These are phyloP conservation scores for Mythimna pallens DNA, from an alignment of 2,888 invertebrate species.

Conservation along the genomic window DNA sequence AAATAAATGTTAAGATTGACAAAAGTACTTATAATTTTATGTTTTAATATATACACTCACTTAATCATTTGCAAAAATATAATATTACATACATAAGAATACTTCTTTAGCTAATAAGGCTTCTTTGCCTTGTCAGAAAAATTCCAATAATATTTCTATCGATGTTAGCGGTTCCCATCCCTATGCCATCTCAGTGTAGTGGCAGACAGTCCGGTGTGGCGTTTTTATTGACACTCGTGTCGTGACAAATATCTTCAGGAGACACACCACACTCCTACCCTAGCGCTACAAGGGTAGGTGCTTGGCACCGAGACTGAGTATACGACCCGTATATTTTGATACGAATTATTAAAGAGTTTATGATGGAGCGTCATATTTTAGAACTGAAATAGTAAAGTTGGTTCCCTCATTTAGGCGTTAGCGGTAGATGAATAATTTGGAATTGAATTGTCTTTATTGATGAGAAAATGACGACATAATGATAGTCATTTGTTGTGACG, in stretches of 20 bases:
- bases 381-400: background rate
- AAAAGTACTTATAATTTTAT: too few relatives aligned
- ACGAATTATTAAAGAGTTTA: slow-evolving; percentile 53
- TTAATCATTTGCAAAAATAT: too few relatives aligned
- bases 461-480: background rate
- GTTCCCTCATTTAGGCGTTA: background rate
- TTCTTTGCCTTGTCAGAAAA: background rate
- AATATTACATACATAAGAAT: too few relatives aligned
- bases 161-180: slow-evolving; percentile 62
- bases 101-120: too few relatives aligned
- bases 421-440: background rate
- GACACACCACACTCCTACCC: slow-evolving; percentile 69
- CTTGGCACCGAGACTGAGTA: slow-evolving; percentile 59
- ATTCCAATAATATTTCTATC: slow-evolving; percentile 16
- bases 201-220: slow-evolving; percentile 89
- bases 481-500: background rate
- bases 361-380: slow-evolving; percentile 34
- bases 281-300: slow-evolving; percentile 61
- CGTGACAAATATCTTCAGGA: slow-evolving; percentile 88
- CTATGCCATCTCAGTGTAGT: slow-evolving; percentile 79
- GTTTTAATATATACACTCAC: too few relatives aligned
- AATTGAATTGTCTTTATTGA: background rate
- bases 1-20: too few relatives aligned
- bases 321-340: slow-evolving; percentile 61
- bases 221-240: slow-evolving; percentile 90